Evolutionary conservation across 2,797 vertebrate genomes (phyloP).

Genomic region (Triplophysa yarkandensis): DNA sequence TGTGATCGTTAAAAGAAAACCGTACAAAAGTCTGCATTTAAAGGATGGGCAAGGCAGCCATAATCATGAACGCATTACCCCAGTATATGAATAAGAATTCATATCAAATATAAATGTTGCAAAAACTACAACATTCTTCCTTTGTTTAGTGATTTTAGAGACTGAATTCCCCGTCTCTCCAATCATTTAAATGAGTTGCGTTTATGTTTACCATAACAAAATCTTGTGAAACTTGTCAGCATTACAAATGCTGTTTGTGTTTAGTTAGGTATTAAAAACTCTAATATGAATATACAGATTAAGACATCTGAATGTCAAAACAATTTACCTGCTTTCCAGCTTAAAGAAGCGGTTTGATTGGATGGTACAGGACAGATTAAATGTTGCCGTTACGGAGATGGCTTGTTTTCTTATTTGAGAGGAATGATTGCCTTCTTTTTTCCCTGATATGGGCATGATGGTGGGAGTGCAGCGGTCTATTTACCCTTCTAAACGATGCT

Average conservation of each 20-base stretch:
- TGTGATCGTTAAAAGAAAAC: conserved; percentile 30
- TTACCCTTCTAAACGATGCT: conserved; percentile 48
- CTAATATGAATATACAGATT: background rate
- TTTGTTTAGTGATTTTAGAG: conserved; percentile 2
- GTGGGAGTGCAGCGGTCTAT: conserved; percentile 41
- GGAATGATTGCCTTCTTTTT: conserved; percentile 50
- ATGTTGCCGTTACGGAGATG: conserved; percentile 45
- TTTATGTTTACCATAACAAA: conserved; percentile 13
- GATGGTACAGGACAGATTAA: conserved; percentile 49
- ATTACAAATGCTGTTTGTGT: background rate
- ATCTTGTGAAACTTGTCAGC: conserved; percentile 7
- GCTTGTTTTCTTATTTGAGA: conserved; percentile 52
- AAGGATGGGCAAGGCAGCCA: conserved; percentile 17
- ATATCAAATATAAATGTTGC: conserved; percentile 26
- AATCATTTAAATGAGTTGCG: conserved; percentile 6
- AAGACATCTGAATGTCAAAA: conserved; percentile 19
- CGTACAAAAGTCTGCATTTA: conserved; percentile 13
- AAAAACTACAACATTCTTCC: background rate
- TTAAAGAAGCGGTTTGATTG: conserved; percentile 50
- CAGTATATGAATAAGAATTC: conserved; percentile 7
- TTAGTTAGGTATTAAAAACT: conserved; percentile 32
- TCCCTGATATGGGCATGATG: conserved; percentile 49
- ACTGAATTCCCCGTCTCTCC: conserved; percentile 8
- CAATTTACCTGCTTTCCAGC: conserved; percentile 40
- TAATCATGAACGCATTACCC: conserved; percentile 24